Evolutionary conservation across 2,113 vertebrate genomes (phyloP), one percentile per base, ranked within the genome.

Genomic region (Calcarius ornatus): DNA sequence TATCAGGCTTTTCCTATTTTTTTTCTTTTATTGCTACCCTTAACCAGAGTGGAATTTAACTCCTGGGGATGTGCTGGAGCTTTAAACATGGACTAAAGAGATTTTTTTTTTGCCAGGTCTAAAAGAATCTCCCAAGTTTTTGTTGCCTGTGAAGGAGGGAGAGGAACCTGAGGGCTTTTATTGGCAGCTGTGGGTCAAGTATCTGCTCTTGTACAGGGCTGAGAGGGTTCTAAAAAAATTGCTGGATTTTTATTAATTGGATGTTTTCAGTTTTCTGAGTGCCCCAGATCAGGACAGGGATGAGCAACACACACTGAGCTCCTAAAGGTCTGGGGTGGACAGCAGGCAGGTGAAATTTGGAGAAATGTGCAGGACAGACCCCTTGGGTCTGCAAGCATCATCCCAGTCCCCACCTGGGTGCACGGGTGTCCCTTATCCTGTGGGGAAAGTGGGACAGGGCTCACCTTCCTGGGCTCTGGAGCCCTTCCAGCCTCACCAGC

Each of bases 251-350:
- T 4, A 53, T 61, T 37, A 37, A 56, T 86, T 50, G 15, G n/a
- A 7, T 56, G 11, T 11, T 28, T 45, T 75, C 33, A 5, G 6
- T 65, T 76, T 8, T 35, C n/a, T 43, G 70, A 13, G 21, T 9
- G 40, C 21, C 28, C 3, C 5, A 5, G 31, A 33, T 37, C 2
- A 5, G 37, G 33, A 4, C 54, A 23, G 53, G 2, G 5, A 23
- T 24, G 37, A 16, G 56, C 7, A 17, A 17, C 19, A 38, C 8
- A 1, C 0, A 1, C 28, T 54, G 71, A 86, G 81, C 85, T 42
- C 27, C 1, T 5, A 70, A 73, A 35, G 19, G 25, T 6, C 0
- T 0, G 1, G 5, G 10, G 27, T 25, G 65, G 28, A 6, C 45
- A 66, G 48, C 38, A 75, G 9, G 33, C 42, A 19, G 40, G 12